Evolutionary conservation across 2,797 vertebrate genomes (phyloP), one percentile per base, ranked within the genome.

Genomic region (Xyrichtys novacula): DNA sequence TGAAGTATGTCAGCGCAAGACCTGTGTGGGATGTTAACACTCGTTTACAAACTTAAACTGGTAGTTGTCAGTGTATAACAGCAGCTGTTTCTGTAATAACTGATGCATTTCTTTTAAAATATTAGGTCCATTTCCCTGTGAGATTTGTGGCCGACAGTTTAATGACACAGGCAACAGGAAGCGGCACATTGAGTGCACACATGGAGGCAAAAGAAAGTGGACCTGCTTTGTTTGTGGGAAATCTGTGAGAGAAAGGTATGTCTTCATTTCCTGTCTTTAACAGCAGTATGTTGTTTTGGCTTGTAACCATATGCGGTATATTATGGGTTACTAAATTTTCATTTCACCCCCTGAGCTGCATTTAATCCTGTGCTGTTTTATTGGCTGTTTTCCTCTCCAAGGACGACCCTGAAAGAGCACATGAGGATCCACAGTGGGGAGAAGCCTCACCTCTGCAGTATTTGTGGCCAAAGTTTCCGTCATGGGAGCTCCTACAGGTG

Each of bases 401-500:
- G 98, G 85, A 98, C 98, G 15, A 99, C 98, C 4, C 85, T 99
- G 75, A 96, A 94, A 82, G 98, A 99, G 80, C 98, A 99, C 86
- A 66, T 98, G 89, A 93, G 98, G 88, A 99, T 99, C 88, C 98
- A 99, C 84, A 99, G 97, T 25, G 98, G 98, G 74, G 98, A 99
- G 85, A 99, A 98, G 42, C 98, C 98, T 81, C 97, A 99, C 80
- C 95, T 99, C 25, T 99, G 97, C 78, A 99, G 97, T 72, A 98
- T 99, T 79, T 99, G 98, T 75, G 98, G 98, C 10, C 97, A 99
- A 74, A 98, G 96, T 87, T 99, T 99, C 88, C 96, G 97, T 46
- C 97, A 99, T 44, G 96, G 97, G 74, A 99, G 97, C 84, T 99
- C 98, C 17, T 99, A 99, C 89, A 98, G 98, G 97, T 98, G 71